These are phyloP conservation scores for Poecile montanus DNA, from an alignment of 2,797 vertebrate species.

Conservation along the genomic window DNA sequence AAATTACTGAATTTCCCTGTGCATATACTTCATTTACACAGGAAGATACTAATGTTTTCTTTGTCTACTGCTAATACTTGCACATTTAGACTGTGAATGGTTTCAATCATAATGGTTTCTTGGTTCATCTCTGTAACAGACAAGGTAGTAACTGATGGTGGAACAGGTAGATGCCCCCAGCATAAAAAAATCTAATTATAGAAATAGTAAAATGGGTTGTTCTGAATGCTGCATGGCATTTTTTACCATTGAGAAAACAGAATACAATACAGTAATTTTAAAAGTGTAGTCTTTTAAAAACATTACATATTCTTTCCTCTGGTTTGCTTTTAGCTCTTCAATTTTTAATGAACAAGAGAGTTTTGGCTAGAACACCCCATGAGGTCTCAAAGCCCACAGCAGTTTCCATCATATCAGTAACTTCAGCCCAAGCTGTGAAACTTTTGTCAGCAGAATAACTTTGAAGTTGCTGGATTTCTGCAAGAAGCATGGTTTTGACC, in stretches of 20 bases:
- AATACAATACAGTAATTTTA: background rate
- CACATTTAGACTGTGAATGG: background rate
- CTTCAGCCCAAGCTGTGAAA: conserved; percentile 18
- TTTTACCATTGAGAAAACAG: background rate
- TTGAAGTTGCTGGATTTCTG: conserved; percentile 32
- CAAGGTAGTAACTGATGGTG: background rate
- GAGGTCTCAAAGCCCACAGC: conserved; percentile 6
- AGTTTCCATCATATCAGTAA: background rate
- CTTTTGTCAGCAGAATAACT: conserved; percentile 2
- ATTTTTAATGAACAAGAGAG: background rate
- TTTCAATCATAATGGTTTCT: background rate
- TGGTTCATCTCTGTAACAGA: background rate
- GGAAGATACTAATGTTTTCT: background rate
- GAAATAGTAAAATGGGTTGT: background rate
- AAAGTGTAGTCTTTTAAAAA: background rate
- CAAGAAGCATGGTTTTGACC: background rate
- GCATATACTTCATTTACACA: background rate
- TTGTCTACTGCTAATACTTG: background rate
- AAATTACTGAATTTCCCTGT: background rate
- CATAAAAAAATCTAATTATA: background rate
- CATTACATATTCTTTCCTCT: background rate
- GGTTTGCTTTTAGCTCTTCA: conserved; percentile 26
- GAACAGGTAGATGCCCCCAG: background rate
- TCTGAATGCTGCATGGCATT: background rate
- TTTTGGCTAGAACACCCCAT: background rate